These are phyloP conservation scores for Trigoniulus corallinus DNA, from an alignment of 1,140 invertebrate genomes.

Conservation along the genomic window DNA sequence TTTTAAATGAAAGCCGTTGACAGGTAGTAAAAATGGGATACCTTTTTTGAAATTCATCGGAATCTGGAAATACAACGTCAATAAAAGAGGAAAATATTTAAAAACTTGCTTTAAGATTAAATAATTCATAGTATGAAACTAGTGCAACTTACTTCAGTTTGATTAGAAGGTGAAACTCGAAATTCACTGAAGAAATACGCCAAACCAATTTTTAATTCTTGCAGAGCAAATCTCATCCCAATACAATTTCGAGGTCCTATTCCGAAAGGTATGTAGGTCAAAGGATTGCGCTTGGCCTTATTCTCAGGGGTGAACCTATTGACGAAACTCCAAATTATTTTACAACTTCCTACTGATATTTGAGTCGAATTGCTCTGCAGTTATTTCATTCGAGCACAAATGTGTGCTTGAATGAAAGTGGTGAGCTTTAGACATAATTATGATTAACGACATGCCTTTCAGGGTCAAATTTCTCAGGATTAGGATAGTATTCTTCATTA, in stretches of 20 bases:
- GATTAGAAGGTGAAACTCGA: neutral
- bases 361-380: no score
- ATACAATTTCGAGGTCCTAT: conserved; percentile 40
- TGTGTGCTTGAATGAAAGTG: no score
- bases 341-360: no score
- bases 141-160: conserved; percentile 10
- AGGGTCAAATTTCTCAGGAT: conserved; percentile 38
- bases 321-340: no score
- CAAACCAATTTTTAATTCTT: conserved; percentile 29
- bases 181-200: conserved; percentile 10
- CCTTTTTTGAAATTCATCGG: neutral
- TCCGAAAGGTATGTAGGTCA: conserved; percentile 38
- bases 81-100: neutral
- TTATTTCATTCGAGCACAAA: no score
- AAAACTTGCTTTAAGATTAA: neutral
- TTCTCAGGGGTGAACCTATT: conserved; percentile 17
- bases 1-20: neutral
- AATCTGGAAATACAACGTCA: neutral
- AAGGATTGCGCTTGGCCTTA: conserved; percentile 24
- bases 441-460: no score
- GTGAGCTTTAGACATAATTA: no score
- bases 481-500: conserved; percentile 36
- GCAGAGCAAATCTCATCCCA: conserved; percentile 35
- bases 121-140: no score
- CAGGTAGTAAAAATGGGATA: neutral